A percentile compares a stretch with the other conserved stretches of the same genome.
Evolutionary conservation across 2,888 invertebrate genomes (phyloP).

Genomic region (Cloeon dipterum): DNA sequence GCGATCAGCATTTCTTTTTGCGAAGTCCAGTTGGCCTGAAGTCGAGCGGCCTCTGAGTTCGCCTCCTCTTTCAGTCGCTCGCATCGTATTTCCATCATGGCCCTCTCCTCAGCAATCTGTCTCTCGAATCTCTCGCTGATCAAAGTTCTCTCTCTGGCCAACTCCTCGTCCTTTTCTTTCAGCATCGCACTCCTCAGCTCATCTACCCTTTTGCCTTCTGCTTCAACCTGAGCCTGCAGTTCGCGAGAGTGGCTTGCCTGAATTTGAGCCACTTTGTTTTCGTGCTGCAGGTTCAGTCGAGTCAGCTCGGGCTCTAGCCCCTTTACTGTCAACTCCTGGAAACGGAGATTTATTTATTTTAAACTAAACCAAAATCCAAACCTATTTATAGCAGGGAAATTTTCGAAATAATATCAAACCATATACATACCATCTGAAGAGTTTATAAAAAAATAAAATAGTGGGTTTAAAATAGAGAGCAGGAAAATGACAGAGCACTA

Average conservation of each 20-base stretch:
- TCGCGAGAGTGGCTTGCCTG: slow-evolving; percentile 39
- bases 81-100: slow-evolving; percentile 8
- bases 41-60: background rate
- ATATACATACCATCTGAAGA: no score
- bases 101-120: slow-evolving; percentile 12
- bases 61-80: slow-evolving; percentile 9
- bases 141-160: slow-evolving; percentile 33
- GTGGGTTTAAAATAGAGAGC: no score
- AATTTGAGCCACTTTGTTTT: slow-evolving; percentile 42
- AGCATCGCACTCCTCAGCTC: slow-evolving; percentile 31
- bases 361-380: slow-evolving; percentile 4
- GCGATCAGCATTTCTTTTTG: background rate
- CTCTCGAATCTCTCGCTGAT: slow-evolving; percentile 25
- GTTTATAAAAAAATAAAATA: no score
- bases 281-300: slow-evolving; percentile 49
- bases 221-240: slow-evolving; percentile 34
- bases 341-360: slow-evolving; percentile 2
- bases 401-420: no score
- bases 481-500: no score
- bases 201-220: slow-evolving; percentile 33
- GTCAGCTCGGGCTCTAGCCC: slow-evolving; percentile 67
- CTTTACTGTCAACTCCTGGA: slow-evolving; percentile 58
- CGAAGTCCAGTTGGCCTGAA: background rate
- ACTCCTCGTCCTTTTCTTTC: slow-evolving; percentile 34
- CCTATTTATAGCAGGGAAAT: no score